phyloP scores from a whole-genome alignment of 2,113 vertebrate species.

The Salvelinus sp. region DNA sequence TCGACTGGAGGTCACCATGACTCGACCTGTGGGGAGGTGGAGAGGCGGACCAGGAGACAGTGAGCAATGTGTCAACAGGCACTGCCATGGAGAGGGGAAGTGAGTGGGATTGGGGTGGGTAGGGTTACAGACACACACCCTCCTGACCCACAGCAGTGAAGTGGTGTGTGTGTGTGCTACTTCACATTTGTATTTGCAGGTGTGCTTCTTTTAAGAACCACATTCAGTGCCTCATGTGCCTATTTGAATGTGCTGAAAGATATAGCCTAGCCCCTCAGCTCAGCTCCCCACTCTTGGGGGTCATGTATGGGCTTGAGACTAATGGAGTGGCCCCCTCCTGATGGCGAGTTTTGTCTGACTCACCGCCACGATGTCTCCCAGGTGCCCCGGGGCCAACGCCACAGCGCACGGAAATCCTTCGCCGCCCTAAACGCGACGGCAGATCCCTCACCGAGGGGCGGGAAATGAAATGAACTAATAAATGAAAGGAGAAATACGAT shows the following conservation, averaged over 20 bases:
- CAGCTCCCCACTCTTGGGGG: too few relatives aligned
- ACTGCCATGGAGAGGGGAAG: conserved; percentile 16
- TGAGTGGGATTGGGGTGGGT: not conserved
- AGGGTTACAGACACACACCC: too few relatives aligned
- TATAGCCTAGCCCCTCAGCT: too few relatives aligned
- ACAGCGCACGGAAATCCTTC: not conserved
- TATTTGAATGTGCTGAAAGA: too few relatives aligned
- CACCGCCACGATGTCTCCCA: conserved; percentile 6
- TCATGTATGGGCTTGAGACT: not conserved
- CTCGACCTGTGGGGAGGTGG: conserved; percentile 19
- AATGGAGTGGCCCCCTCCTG: not conserved
- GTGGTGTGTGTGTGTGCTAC: too few relatives aligned
- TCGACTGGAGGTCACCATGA: conserved; percentile 6
- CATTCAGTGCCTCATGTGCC: too few relatives aligned
- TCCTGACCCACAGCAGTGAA: too few relatives aligned
- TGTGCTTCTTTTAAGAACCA: too few relatives aligned
- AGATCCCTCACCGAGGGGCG: conserved; percentile 18
- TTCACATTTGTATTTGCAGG: too few relatives aligned
- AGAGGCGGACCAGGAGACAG: conserved; percentile 28
- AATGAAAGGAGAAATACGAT: conserved; percentile 28
- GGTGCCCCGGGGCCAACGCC: not conserved
- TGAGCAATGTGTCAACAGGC: conserved; percentile 22
- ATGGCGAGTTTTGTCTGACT: conserved; percentile 13
- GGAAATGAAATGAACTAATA: conserved; percentile 44
- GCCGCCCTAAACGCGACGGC: not conserved